Base-by-base conservation (phyloP, 2,888 invertebrate species). In the Epiblema foenella region DNA sequence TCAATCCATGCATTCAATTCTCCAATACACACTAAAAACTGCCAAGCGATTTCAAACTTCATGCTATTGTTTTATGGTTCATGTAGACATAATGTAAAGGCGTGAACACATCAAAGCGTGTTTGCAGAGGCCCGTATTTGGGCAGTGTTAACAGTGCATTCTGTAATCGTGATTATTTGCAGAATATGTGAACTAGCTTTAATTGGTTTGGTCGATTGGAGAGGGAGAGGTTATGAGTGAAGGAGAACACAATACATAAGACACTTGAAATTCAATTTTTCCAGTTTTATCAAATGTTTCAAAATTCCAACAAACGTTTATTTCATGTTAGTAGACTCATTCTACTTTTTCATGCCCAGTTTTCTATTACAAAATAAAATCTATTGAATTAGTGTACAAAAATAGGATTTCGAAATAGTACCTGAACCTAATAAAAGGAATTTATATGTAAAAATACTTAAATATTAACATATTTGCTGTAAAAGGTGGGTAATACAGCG, bases 101-200 rank as follows among this genome's bases (percentile, higher is more conserved):
- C 64, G 64, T 54, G 64, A 64, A 64, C 52, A 64, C 64, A 64
- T 54, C 64, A 64, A 64, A 54, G 54, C 54, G 24, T 64, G 18
- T 64, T 64, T 64, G 64, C 64, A 2, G 24, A 29, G 29, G 64
- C 64, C 64, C 64, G 52, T 64, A 64, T 64, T 64, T 64, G 52
- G 7, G 39, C 64, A 39, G 37, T n/a, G 64, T 64, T 64, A 37
- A 64, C 64, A 64, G 11, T 11, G 52, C 56, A 56, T 64, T 54
- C 39, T 64, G 52, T 52, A 64, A 39, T 37, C 52, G 12, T n/a
- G 20, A 10, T 39, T 57, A 54, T 64, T 64, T 64, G 15, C 64
- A 7, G 52, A 37, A 54, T 54, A n/a, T 64, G 54, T 64, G 64
- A 37, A 63, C 39, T 20, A 4, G 63, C 33, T n/a, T 64, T 64